phyloP scores from a whole-genome alignment of 1,140 invertebrate genomes.

The Lutraria rhynchaena region DNA sequence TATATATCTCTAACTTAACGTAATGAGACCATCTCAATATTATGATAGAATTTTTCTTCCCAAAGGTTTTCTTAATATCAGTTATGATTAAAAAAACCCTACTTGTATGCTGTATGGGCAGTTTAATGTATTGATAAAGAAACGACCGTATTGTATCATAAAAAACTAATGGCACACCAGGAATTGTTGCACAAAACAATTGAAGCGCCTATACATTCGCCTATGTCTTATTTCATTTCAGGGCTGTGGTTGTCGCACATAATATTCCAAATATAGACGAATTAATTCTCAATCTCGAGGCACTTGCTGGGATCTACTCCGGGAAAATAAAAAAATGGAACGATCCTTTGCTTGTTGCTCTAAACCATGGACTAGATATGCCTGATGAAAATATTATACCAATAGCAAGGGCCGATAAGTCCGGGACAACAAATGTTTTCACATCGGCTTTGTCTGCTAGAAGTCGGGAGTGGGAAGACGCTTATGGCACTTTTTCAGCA shows the following conservation, averaged over 20 bases:
- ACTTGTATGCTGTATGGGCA: too few species aligned
- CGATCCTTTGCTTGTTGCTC: conserved; percentile 43
- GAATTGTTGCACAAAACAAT: too few species aligned
- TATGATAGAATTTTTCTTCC: too few species aligned
- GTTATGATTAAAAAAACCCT: too few species aligned
- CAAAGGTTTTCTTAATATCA: too few species aligned
- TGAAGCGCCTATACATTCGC: too few species aligned
- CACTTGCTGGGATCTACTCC: conserved; percentile 70
- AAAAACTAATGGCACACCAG: too few species aligned
- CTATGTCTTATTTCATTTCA: too few species aligned
- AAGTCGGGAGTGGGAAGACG: conserved; percentile 60
- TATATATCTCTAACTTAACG: too few species aligned
- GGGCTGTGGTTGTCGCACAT: conserved; percentile 61
- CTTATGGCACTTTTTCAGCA: conserved; percentile 63
- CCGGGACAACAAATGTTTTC: conserved; percentile 72
- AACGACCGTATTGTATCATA: too few species aligned
- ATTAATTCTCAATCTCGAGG: conserved; percentile 61
- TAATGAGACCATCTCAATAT: too few species aligned
- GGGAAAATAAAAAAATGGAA: conserved; percentile 67
- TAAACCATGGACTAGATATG: conserved; percentile 61
- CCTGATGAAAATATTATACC: conserved; percentile 64
- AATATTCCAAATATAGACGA: conserved; percentile 57
- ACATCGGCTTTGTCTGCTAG: conserved; percentile 66
- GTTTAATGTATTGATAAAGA: too few species aligned
- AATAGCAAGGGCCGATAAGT: conserved; percentile 67